Base-by-base conservation (phyloP, 2,888 invertebrate species). In the Dasypolia templi region DNA sequence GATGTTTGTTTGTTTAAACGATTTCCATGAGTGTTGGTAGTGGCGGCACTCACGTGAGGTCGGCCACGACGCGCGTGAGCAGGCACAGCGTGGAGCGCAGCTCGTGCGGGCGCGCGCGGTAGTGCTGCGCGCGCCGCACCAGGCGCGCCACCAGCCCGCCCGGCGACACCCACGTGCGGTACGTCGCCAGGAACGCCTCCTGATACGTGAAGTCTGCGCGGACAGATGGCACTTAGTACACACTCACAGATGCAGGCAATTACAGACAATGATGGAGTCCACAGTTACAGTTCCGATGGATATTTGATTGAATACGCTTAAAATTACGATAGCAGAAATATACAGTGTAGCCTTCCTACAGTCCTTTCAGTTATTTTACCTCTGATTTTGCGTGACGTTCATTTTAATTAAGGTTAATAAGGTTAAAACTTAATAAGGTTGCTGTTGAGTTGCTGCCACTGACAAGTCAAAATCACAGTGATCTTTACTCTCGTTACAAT, bases 141-240 rank as follows among this genome's bases (percentile, higher is more conserved):
- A 99, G 96, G 91, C 99, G 99, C 90, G 97, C 97, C 86, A 99
- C 97, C 86, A 99, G 97, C 86, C 98, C 98, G 89, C 97, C 95
- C 39, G 99, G 99, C 77, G 98, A 97, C 92, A 99, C 98, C 96
- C 99, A 99, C 79, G 99, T 99, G 87, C 99, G 97, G 96, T 99
- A 99, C 78, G 99, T 99, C 71, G 99, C 99, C 87, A 99, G 97
- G 96, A 99, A 99, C 83, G 99, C 99, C 97, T 99, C 99, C 96
- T 99, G 99, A 96, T 98, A 99, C 94, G 98, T 97, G 95, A 99
- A 98, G 95, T 98, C 98, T 98, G 96, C 77, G 79, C 86, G 81
- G 75, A 81, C 86, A 88, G 56, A 7, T 3, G 2, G 0, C 58
- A 51, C 58, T 75, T 61, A 69, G 32, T 67, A 74, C 51, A 42